Conservation (phyloP, 30 jellyfish, hydroid and myxozoan species). For the Cassiopea andromeda region DNA sequence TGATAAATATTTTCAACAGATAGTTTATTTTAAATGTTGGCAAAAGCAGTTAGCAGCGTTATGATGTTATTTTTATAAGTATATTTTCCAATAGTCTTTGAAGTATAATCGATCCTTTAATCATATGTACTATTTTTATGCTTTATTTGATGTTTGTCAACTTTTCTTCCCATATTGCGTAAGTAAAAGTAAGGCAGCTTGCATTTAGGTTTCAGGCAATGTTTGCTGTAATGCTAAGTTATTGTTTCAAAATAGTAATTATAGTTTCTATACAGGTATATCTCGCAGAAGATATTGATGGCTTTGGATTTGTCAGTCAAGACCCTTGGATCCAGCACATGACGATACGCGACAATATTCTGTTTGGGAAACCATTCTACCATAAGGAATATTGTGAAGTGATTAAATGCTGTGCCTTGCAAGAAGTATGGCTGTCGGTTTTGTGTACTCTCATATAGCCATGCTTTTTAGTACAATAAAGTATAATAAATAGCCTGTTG, state of each 20-base stretch:
- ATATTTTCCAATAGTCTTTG: no score
- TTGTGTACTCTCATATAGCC: not conserved
- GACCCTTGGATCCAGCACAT: constrained; percentile 98
- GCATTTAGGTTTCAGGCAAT: not conserved
- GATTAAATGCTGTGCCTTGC: constrained; percentile 86
- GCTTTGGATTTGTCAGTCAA: constrained; percentile 81
- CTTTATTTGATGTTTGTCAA: no score
- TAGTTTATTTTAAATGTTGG: no score
- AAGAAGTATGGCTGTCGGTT: constrained; percentile 64
- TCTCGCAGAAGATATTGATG: constrained; percentile 73
- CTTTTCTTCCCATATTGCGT: no score
- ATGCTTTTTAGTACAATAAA: not conserved
- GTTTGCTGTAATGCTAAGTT: not conserved
- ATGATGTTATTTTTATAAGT: no score
- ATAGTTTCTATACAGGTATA: constrained; percentile 39
- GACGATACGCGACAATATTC: constrained; percentile 92
- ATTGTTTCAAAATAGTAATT: no score
- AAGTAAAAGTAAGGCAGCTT: no score
- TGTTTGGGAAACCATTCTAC: constrained; percentile 89
- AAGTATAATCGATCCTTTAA: no score
- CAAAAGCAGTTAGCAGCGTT: no score
- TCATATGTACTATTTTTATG: no score
- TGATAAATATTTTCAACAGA: no score
- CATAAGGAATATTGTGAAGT: constrained; percentile 70
- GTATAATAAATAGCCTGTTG: no score